A percentile compares a stretch with the other conserved stretches of the same genome.
These are phyloP conservation scores for Charina bottae DNA, from an alignment of 2,113 vertebrate genomes.

Conservation along the genomic window DNA sequence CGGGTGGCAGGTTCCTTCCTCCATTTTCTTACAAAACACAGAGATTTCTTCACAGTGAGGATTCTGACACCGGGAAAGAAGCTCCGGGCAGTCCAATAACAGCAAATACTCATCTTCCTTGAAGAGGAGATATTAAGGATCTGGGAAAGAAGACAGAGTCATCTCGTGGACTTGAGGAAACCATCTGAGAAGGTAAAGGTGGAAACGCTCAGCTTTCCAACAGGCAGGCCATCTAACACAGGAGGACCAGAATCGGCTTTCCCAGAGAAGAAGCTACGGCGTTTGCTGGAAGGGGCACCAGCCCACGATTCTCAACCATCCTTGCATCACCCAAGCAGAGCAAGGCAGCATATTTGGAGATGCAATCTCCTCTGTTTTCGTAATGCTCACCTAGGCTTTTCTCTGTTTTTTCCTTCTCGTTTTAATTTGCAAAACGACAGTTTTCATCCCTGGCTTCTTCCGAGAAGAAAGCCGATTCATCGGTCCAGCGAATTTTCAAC, in stretches of 20 bases:
- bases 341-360: not conserved
- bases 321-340: not conserved
- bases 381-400: not conserved
- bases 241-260: not conserved
- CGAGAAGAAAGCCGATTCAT: not conserved
- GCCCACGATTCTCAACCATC: not conserved
- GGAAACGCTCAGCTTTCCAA: not conserved
- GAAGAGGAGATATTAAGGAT: too few relatives aligned
- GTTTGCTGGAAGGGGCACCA: not conserved
- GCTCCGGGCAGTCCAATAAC: conserved; percentile 22
- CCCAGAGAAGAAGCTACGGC: accelerated
- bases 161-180: not conserved
- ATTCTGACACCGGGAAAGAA: conserved; percentile 23
- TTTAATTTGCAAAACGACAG: not conserved
- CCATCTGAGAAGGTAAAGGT: not conserved
- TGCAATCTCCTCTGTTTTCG: too few relatives aligned
- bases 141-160: accelerated
- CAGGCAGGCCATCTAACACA: not conserved
- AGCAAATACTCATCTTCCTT: conserved; percentile 48
- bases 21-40: conserved; percentile 16
- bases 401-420: not conserved
- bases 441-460: not conserved
- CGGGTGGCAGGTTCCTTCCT: not conserved
- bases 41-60: not conserved
- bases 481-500: not conserved